A percentile compares a stretch with the other conserved stretches of the same genome.
These are phyloP conservation scores for Crocidura indochinensis DNA, from an alignment of 2,797 vertebrate genomes.

Conservation along the genomic window DNA sequence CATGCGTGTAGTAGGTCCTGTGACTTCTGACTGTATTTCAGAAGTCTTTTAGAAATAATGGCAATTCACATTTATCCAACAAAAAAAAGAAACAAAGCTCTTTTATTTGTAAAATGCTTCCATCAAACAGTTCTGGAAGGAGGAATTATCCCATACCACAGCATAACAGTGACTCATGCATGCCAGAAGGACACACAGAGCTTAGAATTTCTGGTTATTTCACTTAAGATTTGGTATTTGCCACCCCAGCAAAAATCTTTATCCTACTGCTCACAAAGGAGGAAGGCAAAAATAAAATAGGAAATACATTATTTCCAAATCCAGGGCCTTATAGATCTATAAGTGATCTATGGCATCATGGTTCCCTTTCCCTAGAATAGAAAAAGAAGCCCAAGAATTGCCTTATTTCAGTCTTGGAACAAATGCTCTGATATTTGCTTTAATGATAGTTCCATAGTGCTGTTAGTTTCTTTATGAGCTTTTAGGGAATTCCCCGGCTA, in stretches of 20 bases:
- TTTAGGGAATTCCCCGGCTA: neutral
- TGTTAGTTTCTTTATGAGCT: neutral
- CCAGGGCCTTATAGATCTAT: neutral
- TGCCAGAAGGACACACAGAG: neutral
- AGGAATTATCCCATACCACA: neutral
- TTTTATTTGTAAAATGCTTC: slow-evolving; percentile 15
- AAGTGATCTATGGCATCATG: neutral
- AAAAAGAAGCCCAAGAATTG: neutral
- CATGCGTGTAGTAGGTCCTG: neutral
- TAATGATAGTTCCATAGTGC: neutral
- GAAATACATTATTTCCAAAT: slow-evolving; percentile 37
- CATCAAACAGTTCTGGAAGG: neutral
- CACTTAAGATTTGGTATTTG: neutral
- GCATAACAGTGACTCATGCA: neutral
- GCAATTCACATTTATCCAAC: neutral
- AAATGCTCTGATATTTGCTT: neutral
- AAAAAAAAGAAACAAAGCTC: neutral
- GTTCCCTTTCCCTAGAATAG: slow-evolving; percentile 12
- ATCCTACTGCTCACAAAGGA: neutral
- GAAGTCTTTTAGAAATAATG: neutral
- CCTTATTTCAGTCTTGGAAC: neutral
- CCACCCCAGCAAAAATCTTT: neutral
- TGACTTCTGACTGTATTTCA: neutral
- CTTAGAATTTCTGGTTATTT: neutral
- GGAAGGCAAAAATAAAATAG: slow-evolving; percentile 40